A percentile compares a stretch with the other conserved stretches of the same genome.
Conservation (phyloP, 2,888 invertebrate genomes). For the Itoplectis maculator region DNA sequence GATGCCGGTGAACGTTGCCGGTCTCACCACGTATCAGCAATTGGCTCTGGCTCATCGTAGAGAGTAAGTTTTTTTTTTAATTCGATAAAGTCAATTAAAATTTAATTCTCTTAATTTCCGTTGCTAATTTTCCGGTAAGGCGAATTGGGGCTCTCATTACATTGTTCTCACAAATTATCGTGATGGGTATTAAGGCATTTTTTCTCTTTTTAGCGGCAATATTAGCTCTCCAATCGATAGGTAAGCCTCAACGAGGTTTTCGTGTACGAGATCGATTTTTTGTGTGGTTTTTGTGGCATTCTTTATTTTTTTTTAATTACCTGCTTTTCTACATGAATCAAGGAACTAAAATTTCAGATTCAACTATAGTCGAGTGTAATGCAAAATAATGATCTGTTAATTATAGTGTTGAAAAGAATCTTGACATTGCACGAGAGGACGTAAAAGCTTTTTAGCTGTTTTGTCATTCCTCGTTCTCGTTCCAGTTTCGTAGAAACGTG, state of each 20-base stretch:
- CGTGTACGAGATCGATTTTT: conserved; percentile 63
- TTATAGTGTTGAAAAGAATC: background rate
- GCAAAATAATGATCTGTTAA: background rate
- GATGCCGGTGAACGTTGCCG: conserved; percentile 70
- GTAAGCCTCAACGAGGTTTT: conserved; percentile 76
- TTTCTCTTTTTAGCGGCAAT: conserved; percentile 80
- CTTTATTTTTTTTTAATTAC: conserved; percentile 6
- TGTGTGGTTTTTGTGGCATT: conserved; percentile 36
- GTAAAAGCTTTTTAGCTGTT: conserved; percentile 11
- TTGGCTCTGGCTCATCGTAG: conserved; percentile 76
- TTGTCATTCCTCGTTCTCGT: conserved; percentile 47
- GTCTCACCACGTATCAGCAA: conserved; percentile 78
- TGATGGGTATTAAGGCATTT: conserved; percentile 22
- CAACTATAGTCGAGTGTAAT: background rate
- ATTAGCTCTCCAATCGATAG: conserved; percentile 79
- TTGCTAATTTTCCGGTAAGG: too few relatives aligned
- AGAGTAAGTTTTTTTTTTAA: conserved; percentile 75
- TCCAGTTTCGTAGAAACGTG: conserved; percentile 50
- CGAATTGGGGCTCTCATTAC: too few relatives aligned
- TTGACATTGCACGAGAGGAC: conserved; percentile 2
- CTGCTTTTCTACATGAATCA: background rate
- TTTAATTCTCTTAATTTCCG: background rate
- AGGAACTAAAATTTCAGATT: background rate
- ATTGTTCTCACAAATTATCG: background rate
- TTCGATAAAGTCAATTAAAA: background rate